Base-by-base conservation (phyloP, 2,113 vertebrate species). In the Phaetusa simplex region DNA sequence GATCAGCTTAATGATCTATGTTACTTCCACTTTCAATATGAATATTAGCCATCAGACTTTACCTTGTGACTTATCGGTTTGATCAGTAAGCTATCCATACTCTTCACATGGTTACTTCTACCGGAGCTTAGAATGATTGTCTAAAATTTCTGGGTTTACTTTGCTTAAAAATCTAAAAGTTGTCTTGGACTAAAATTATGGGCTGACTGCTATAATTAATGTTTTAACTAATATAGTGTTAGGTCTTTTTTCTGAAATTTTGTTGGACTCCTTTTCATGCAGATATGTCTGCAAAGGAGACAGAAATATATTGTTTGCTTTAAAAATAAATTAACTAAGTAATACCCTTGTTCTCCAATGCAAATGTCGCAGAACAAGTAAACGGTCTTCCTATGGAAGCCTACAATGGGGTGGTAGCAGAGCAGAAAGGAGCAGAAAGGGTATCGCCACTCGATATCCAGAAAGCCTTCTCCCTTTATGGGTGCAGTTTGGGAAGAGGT, bases 41-140 rank as follows among this genome's bases (percentile, higher is more conserved):
- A 81, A 16, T 50, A 59, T 45, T 49, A 87, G 9, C 32, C 17
- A n/a, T 21, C 11, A 42, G 15, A 72, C 16, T 65, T 84, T 50
- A 36, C 4, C 22, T 27, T 24, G 13, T 67, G 47, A 67, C 6
- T 80, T 24, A 38, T 5, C 3, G 38, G 20, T 58, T 50, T 53
- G 22, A 49, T 70, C 16, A 65, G n/a, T 21, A 59, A 72, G 4
- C 3, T 55, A 1, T n/a, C 49, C 27, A 12, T 50, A 38, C 8
- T 66, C 29, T 64, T 85, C 12, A 74, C 7, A 40, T 3, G 2
- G 0, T 36, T 55, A 22, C 21, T 90, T 56, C 29, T 12, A 38
- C 12, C 3, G n/a, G 18, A 62, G 2, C 0, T 43, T 55, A 65
- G 72, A 83, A n/a, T 0, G 9, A 55, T 32, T 55, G 3, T 34